Evolutionary conservation across 1,140 invertebrate genomes (phyloP), one percentile per base, ranked within the genome.

Genomic region (Oedothorax gibbosus): DNA sequence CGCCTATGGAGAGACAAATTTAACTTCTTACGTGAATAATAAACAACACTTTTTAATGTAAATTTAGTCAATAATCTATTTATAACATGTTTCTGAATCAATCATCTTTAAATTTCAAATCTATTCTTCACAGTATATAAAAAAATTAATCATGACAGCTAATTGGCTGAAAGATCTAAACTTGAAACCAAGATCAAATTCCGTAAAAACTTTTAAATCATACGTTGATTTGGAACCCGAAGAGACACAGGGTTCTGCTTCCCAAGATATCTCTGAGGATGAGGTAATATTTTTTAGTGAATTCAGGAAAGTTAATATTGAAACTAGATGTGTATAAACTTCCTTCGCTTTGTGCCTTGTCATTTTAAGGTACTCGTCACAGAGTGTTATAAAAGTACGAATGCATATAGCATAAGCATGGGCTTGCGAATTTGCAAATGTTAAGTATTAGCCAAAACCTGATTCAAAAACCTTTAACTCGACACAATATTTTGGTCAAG

Each of bases 81-180:
- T 12, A 8, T 57, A 60, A 14, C n/a, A 14, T 14, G 12, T 60
- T 60, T n/a, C 9, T 0, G 10, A 6, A n/a, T 71, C 54, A 53
- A 71, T 9, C 20, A 71, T 71, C 50, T 4, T 18, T 11, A 53
- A 71, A 7, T 71, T 18, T 71, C 3, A 6, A 51, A 21, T 15
- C 15, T 53, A 53, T 10, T 71, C 51, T 71, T 53, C 20, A 18
- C 9, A 35, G 35, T 35, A 35, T 5, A 62, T 62, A 15, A 14
- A 62, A 60, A 75, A 75, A n/a, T 71, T 64, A 51, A 82, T 73
- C 62, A 84, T 84, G 81, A 76, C 81, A 84, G 51, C 81, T 18
- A 84, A 84, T 76, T 84, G 81, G 81, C 68, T 85, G n/a, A 78
- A 78, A 49, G 83, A 85, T 62, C 65, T 85, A 77, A 84, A 84